Conservation (phyloP, 1,140 invertebrate genomes). For the Acromyrmex charruanus region DNA sequence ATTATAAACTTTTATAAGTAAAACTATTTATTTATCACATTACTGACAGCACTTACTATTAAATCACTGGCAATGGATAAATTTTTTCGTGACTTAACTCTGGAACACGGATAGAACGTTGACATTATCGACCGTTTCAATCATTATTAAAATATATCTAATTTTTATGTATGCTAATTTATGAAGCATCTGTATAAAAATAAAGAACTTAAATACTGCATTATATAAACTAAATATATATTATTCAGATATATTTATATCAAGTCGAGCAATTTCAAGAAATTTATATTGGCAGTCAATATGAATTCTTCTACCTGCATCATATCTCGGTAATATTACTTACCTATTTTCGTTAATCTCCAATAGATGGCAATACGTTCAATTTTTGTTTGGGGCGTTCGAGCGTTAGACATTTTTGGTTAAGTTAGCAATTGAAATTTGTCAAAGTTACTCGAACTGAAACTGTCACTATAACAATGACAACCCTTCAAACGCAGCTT, state of each 20-base stretch:
- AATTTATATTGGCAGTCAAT: background rate
- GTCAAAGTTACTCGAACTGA: background rate
- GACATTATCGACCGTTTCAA: background rate
- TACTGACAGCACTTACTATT: background rate
- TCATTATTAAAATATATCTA: background rate
- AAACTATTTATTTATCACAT: background rate
- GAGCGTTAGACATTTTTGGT: background rate
- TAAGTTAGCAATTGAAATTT: background rate
- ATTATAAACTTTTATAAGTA: background rate
- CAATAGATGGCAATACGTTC: background rate
- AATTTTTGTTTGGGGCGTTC: background rate
- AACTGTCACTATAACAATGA: slow-evolving; percentile 28
- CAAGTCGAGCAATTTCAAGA: background rate
- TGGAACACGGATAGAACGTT: background rate
- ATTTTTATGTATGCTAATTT: background rate
- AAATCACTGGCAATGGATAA: background rate
- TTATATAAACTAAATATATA: too few species aligned
- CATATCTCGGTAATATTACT: too few species aligned
- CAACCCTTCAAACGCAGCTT: slow-evolving; percentile 78
- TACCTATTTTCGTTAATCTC: background rate
- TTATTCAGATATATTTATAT: too few species aligned
- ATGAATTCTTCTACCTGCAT: background rate
- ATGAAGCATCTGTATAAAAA: background rate
- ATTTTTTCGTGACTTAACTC: background rate
- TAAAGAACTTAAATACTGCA: background rate